phyloP scores from a whole-genome alignment of 2,113 vertebrate species.

The Silurus meridionalis region DNA sequence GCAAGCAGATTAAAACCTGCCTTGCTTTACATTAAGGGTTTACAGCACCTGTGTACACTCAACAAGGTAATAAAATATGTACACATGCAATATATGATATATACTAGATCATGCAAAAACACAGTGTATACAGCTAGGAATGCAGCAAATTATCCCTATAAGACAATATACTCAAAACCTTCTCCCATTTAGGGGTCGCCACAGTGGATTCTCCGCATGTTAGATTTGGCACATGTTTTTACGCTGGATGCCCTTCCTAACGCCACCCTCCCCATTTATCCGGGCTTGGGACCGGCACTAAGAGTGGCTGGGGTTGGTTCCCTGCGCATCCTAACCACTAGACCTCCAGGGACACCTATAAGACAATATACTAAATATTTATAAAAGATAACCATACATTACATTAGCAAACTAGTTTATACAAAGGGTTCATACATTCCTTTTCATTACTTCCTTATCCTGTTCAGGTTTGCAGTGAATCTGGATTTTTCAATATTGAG shows the following conservation, averaged over 20 bases:
- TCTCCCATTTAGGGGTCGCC: no score
- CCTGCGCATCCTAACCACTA: no score
- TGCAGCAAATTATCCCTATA: background rate
- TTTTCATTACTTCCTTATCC: background rate
- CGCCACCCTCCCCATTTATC: no score
- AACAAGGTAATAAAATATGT: constrained; percentile 30
- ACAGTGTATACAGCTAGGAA: background rate
- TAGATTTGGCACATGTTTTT: no score
- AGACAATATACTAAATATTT: no score
- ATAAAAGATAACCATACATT: background rate
- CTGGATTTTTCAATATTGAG: background rate
- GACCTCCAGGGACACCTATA: no score
- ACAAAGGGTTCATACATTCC: background rate
- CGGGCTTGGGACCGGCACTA: no score
- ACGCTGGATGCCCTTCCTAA: no score
- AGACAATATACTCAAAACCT: background rate
- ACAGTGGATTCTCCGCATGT: no score
- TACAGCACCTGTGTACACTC: constrained; percentile 60
- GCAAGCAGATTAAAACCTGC: constrained; percentile 57
- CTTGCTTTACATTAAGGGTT: constrained; percentile 54
- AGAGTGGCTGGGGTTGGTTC: no score
- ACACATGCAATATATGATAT: background rate
- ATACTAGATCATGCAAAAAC: background rate
- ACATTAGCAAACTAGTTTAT: constrained; percentile 9
- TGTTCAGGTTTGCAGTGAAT: background rate